Evolutionary conservation across 2,797 vertebrate species (phyloP).

Genomic region (Eptatretus atami): DNA sequence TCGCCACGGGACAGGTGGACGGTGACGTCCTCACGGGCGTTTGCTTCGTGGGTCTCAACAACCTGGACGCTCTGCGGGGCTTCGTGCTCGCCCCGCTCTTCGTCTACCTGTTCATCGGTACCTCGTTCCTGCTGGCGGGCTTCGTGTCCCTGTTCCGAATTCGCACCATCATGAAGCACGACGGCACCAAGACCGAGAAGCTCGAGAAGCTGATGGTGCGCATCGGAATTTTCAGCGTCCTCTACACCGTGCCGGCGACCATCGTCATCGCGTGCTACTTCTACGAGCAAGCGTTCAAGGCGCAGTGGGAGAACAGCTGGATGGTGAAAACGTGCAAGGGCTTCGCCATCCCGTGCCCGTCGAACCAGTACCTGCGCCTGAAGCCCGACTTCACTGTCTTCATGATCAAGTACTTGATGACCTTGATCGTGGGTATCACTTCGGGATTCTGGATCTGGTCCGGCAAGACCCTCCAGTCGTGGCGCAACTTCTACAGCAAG

Average conservation of each 20-base stretch:
- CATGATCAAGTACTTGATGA: conserved; percentile 97
- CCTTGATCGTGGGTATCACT: conserved; percentile 74
- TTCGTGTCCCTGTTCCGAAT: conserved; percentile 82
- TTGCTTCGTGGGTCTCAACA: conserved; percentile 69
- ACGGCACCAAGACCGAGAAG: conserved; percentile 74
- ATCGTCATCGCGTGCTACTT: conserved; percentile 89
- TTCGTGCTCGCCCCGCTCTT: conserved; percentile 67
- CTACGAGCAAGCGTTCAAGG: conserved; percentile 78
- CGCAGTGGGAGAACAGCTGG: conserved; percentile 84
- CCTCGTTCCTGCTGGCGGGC: conserved; percentile 59
- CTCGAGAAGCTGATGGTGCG: conserved; percentile 78
- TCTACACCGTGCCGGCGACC: conserved; percentile 65
- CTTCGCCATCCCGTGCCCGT: conserved; percentile 52
- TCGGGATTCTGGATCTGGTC: conserved; percentile 98
- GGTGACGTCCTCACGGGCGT: conserved; percentile 61
- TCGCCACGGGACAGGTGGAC: conserved; percentile 67
- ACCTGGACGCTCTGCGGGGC: conserved; percentile 53
- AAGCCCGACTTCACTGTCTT: conserved; percentile 79
- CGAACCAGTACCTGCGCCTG: conserved; percentile 31
- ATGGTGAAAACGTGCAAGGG: conserved; percentile 51
- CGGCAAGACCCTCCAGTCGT: conserved; percentile 71
- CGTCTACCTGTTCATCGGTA: conserved; percentile 67
- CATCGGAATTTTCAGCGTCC: conserved; percentile 64
- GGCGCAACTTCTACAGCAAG: conserved; percentile 80
- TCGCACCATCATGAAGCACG: conserved; percentile 83